Base-by-base conservation (phyloP, 2,113 vertebrate genomes). In the Oplegnathus fasciatus region DNA sequence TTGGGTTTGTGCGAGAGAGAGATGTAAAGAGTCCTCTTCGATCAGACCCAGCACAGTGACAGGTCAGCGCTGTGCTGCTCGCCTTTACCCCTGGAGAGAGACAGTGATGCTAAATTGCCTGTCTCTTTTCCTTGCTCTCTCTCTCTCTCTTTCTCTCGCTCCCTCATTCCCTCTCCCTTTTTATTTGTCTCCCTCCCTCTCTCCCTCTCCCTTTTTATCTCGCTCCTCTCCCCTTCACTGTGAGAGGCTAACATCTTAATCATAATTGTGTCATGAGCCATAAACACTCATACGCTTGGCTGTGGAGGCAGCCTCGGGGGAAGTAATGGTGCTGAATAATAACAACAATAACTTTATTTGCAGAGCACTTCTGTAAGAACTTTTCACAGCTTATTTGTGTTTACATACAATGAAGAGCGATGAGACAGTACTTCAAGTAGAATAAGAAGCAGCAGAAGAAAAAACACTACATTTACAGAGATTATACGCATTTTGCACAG, bases 191-290 rank as follows among this genome's bases (percentile, higher is more conserved):
- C 34, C 54, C 13, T 55, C 42, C 24, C 61, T 71, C 15, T 22
- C 20, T 79, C 26, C 30, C 5, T 48, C 22, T 52, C 37, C n/a
- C n/a, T n/a, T 37, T 37, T 37, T 37, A 37, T 34, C 22, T 55
- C 48, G 14, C 32, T 14, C 13, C 2, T 24, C 58, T 28, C 69
- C 13, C 58, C 28, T 48, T 67, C 24, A 2, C 83, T 60, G 71
- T 48, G 76, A 85, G 83, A 85, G 84, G 74, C 90, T 42, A 92
- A 92, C 89, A 78, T 90, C 92, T 91, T 92, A 88, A 93, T 93
- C 91, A 91, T 86, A 89, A 90, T 86, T 88, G 84, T 94, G 90
- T 91, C 89, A 76, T 84, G 89, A 91, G 90, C 89, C 90, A 85
- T 88, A 92, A 87, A 87, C 88, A 88, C 89, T 90, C 85, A 80